Evolutionary conservation across 1,140 invertebrate genomes (phyloP).

Genomic region (Archegozetes longisetosus): DNA sequence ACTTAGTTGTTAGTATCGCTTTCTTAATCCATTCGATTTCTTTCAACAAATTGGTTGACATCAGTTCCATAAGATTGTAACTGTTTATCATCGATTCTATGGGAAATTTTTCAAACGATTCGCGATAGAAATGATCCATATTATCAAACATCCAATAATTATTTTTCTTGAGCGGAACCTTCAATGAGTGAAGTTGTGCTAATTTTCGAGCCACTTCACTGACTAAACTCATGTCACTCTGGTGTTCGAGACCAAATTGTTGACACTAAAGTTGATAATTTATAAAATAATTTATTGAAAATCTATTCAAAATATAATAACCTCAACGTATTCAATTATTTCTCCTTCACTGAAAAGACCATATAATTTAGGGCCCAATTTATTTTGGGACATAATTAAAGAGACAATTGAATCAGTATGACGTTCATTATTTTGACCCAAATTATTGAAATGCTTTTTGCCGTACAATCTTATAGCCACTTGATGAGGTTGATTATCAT

Average conservation of each 20-base stretch:
- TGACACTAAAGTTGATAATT: neutral
- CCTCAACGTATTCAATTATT: neutral
- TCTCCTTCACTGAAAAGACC: neutral
- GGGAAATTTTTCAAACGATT: neutral
- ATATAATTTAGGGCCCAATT: constrained; percentile 3
- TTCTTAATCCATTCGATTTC: neutral
- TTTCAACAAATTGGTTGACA: neutral
- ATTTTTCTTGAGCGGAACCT: neutral
- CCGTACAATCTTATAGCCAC: constrained; percentile 6
- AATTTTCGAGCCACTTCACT: neutral
- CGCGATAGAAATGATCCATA: neutral
- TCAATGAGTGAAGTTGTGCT: neutral
- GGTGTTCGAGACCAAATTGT: neutral
- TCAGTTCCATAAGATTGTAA: neutral
- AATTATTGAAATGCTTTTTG: neutral
- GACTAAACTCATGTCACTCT: neutral
- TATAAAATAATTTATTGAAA: neutral
- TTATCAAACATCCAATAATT: constrained; percentile 1
- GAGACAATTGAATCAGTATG: neutral
- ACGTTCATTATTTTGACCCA: neutral
- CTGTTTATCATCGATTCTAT: neutral
- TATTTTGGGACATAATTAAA: neutral
- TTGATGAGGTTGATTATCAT: neutral
- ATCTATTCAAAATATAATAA: neutral
- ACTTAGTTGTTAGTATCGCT: neutral